Percentiles rank a stretch among this genome's conserved stretches.
Conservation (phyloP, 2,888 invertebrate genomes). For the Drosophila subquinaria region DNA sequence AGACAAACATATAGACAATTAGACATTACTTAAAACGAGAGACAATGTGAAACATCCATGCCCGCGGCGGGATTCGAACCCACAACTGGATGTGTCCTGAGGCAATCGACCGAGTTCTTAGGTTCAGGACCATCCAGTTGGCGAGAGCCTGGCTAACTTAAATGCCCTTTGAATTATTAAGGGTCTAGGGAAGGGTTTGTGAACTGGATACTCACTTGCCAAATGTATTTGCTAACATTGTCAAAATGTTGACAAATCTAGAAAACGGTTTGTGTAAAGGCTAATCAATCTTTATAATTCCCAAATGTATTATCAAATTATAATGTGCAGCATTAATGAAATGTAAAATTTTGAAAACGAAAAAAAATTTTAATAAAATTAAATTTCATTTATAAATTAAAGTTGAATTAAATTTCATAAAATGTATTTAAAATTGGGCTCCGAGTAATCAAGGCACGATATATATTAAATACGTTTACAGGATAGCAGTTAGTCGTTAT, state of each 20-base stretch:
- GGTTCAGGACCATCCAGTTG: constrained; percentile 30
- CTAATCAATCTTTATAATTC: not conserved
- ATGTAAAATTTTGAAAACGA: too few species aligned
- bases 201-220: not conserved
- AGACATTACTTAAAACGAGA: not conserved
- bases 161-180: not conserved
- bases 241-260: not conserved
- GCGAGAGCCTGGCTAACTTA: not conserved
- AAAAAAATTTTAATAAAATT: too few species aligned
- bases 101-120: not conserved
- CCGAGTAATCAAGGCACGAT: not conserved
- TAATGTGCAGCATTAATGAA: too few species aligned
- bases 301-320: too few species aligned
- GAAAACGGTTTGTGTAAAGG: not conserved
- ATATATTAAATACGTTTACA: not conserved
- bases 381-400: too few species aligned
- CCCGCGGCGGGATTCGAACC: constrained; percentile 47
- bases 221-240: not conserved
- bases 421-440: too few species aligned
- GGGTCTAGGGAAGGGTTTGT: constrained; percentile 7
- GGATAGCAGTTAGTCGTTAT: constrained; percentile 10
- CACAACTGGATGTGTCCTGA: constrained; percentile 16
- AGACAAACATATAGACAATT: not conserved
- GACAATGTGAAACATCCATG: constrained; percentile 26
- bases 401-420: too few species aligned